Conservation (phyloP, 1,140 invertebrate species). For the Eupristina koningsbergeri region DNA sequence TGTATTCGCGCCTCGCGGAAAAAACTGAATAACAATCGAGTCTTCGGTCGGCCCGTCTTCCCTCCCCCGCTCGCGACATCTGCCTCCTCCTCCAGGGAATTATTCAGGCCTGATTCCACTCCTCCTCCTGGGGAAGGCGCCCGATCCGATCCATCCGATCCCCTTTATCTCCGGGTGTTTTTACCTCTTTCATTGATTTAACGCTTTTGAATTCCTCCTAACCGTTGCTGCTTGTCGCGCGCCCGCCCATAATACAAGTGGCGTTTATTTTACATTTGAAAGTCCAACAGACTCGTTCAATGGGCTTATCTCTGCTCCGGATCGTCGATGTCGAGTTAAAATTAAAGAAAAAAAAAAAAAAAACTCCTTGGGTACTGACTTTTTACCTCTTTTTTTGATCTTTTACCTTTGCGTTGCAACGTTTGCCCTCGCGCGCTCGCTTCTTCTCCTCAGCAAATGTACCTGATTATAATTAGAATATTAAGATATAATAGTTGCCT, state of each 20-base stretch:
- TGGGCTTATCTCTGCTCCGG: background rate
- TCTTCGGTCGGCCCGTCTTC: background rate
- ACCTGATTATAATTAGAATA: too few relatives aligned
- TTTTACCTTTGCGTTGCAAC: background rate
- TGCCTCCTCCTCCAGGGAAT: constrained; percentile 12
- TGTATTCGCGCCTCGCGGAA: constrained; percentile 50
- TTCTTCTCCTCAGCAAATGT: too few relatives aligned
- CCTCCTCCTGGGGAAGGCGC: background rate
- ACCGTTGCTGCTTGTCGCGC: background rate
- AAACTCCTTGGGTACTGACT: background rate
- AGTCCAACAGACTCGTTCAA: background rate
- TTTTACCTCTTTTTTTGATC: background rate
- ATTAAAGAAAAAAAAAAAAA: background rate
- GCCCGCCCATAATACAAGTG: background rate
- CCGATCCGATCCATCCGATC: background rate
- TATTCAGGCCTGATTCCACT: constrained; percentile 23
- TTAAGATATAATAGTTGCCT: too few relatives aligned
- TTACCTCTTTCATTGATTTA: constrained; percentile 22
- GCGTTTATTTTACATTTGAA: background rate
- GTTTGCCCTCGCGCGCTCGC: background rate
- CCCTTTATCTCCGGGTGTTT: background rate
- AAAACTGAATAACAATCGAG: constrained; percentile 47
- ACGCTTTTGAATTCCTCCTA: background rate
- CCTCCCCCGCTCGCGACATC: background rate
- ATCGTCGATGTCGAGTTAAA: background rate